Base-by-base conservation (phyloP, 30 jellyfish, hydroid and myxozoan species). In the Aurelia aurita complex sp. Pacific region DNA sequence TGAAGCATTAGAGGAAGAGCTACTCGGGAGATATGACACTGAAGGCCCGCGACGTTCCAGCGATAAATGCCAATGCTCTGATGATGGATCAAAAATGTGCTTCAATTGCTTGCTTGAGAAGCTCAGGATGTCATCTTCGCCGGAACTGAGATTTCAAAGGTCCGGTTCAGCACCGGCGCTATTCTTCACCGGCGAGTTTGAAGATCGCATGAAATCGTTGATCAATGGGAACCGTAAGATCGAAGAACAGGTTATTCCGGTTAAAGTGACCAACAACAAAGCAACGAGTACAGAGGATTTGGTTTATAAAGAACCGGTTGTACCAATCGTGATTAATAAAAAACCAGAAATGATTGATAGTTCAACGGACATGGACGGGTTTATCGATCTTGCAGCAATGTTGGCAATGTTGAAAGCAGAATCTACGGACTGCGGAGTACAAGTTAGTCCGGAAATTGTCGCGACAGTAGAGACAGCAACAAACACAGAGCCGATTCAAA, bases 91-190 rank as follows among this genome's bases (percentile, higher is more conserved):
- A 40, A n/a, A 9, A 7, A 52, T 79, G 46, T 79, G 89, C 29
- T 46, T 79, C 32, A 32, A n/a, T 18, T 79, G 79, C 67, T 75
- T 79, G 67, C 51, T 66, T 51, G 78, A 14, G 1, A 66, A 46
- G 16, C 64, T 79, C 11, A 67, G 51, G 1, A 77, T 36, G 77
- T 63, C 87, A 15, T 42, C 51, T 3, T 42, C 51, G 3, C 67
- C 68, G 12, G 79, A 64, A 29, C 53, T 12, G 60, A 66, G 53
- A 17, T 43, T 79, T 4, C 59, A 75, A 8, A 65, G 89, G 72
- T 79, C 80, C 4, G 80, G 67, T 15, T 79, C 89, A 13, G 89
- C 89, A 5, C 89, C 89, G 12, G 19, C 68, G 1, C 40, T 64
- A 3, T 65, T 64, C 74, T 64, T 42, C 53, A 74, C 67, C 34